Percentiles rank a stretch among this genome's conserved stretches.
These are phyloP conservation scores for Apodemia duryi DNA, from an alignment of 2,888 invertebrate genomes.

Conservation along the genomic window DNA sequence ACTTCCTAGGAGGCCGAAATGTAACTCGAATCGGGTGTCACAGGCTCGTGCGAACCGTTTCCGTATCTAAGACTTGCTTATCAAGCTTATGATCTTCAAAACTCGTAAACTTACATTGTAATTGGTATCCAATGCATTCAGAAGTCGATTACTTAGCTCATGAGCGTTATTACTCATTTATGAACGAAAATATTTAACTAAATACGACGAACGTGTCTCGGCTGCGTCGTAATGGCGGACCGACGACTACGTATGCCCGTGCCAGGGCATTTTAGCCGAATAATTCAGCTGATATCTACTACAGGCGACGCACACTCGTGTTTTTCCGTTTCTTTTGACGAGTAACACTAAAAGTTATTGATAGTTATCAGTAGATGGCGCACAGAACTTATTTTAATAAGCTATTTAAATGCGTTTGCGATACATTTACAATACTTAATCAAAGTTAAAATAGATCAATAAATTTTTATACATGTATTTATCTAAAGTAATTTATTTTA, in stretches of 20 bases:
- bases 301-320: constrained; percentile 76
- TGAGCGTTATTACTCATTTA: constrained; percentile 91
- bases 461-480: background rate
- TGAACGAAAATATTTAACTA: constrained; percentile 81
- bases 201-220: constrained; percentile 81
- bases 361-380: constrained; percentile 50
- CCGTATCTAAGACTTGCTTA: constrained; percentile 63
- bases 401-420: background rate
- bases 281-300: constrained; percentile 80
- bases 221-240: constrained; percentile 80
- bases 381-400: background rate
- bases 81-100: constrained; percentile 64
- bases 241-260: constrained; percentile 81
- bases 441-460: background rate
- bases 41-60: constrained; percentile 74
- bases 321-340: constrained; percentile 79
- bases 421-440: background rate
- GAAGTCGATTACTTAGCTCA: constrained; percentile 97
- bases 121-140: constrained; percentile 97
- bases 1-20: constrained; percentile 63
- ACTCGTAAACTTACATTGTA: constrained; percentile 94
- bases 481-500: background rate
- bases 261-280: constrained; percentile 81
- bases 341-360: constrained; percentile 47
- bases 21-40: constrained; percentile 73